Conservation (phyloP, 2,888 invertebrate genomes). For the Icerya purchasi region DNA sequence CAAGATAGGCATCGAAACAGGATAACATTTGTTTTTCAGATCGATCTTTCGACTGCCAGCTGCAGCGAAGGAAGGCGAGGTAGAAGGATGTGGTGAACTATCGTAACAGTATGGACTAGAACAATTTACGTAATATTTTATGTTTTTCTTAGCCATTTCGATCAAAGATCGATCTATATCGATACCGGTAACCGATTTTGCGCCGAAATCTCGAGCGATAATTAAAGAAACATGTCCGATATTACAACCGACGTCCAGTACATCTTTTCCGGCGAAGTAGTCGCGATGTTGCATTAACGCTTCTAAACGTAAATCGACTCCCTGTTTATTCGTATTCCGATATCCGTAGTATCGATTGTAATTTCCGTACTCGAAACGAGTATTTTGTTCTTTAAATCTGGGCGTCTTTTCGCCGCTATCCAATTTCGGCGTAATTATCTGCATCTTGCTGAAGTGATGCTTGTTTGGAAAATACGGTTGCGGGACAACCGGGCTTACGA, state of each 20-base stretch:
- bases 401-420: conserved; percentile 29
- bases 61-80: not conserved
- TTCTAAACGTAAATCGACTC: conserved; percentile 61
- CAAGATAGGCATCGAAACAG: conserved; percentile 67
- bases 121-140: conserved; percentile 40
- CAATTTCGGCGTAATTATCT: conserved; percentile 15
- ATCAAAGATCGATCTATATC: conserved; percentile 54
- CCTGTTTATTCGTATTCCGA: conserved; percentile 53
- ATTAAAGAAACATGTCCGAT: conserved; percentile 84
- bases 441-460: conserved; percentile 16
- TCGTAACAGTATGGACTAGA: conserved; percentile 6
- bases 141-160: conserved; percentile 47
- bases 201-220: conserved; percentile 65
- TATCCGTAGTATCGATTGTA: conserved; percentile 85
- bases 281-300: conserved; percentile 57
- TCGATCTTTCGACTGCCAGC: not conserved
- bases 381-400: conserved; percentile 50
- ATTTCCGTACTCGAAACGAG: conserved; percentile 81
- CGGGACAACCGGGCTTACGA: conserved; percentile 76
- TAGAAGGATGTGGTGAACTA: not conserved
- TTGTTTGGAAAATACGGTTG: conserved; percentile 41
- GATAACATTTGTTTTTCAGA: conserved; percentile 24
- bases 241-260: conserved; percentile 94
- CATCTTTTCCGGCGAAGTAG: conserved; percentile 70
- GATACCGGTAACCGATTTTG: conserved; percentile 70